Conservation (phyloP, 2,113 vertebrate genomes). For the Rhagologus leucostigma region DNA sequence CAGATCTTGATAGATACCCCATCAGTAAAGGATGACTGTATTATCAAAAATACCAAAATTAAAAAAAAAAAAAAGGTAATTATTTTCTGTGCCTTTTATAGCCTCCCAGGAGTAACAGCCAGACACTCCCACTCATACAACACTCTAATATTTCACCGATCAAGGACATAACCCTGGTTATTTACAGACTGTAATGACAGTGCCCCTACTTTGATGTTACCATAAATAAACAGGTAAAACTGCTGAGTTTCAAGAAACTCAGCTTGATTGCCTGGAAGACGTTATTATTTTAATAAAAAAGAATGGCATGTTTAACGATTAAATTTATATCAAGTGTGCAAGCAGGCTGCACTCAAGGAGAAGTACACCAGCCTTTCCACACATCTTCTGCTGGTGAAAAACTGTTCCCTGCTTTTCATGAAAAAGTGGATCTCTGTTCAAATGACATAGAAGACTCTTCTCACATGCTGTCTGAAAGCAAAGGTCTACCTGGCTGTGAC, state of each 20-base stretch:
- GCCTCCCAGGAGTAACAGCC: constrained; percentile 44
- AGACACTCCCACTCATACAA: constrained; percentile 66
- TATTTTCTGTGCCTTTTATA: constrained; percentile 74
- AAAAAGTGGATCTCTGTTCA: not conserved
- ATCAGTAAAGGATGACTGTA: constrained; percentile 9
- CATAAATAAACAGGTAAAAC: constrained; percentile 84
- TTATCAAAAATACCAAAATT: constrained; percentile 8
- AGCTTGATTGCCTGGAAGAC: constrained; percentile 69
- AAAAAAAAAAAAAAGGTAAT: not conserved
- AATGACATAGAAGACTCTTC: not conserved
- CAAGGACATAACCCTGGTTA: constrained; percentile 85
- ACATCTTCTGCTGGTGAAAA: not conserved
- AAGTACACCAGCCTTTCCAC: not conserved
- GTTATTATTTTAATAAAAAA: constrained; percentile 78
- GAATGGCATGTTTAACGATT: constrained; percentile 62
- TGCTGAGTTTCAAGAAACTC: constrained; percentile 71
- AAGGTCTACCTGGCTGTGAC: not conserved
- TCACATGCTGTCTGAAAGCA: not conserved
- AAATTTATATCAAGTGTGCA: constrained; percentile 49
- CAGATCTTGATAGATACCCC: not conserved
- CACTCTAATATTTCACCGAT: constrained; percentile 73
- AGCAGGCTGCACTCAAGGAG: not conserved
- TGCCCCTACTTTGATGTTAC: constrained; percentile 77
- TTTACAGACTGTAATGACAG: constrained; percentile 83
- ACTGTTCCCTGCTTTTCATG: not conserved